Evolutionary conservation across 1,140 invertebrate species (phyloP).

Genomic region (Eciton burchellii): DNA sequence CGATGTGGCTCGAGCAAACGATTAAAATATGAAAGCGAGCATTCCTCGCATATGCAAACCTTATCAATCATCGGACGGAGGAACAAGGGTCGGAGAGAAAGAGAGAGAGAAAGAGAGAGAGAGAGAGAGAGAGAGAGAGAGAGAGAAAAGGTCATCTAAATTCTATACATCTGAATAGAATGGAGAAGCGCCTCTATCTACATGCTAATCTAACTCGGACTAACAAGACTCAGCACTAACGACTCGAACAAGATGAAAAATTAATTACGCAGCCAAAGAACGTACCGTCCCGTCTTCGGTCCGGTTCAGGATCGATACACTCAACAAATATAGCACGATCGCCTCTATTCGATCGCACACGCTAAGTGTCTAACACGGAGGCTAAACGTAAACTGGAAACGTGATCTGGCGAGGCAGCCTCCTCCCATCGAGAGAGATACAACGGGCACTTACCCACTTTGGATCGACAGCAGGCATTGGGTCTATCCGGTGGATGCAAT

Average conservation of each 20-base stretch:
- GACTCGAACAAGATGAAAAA: constrained; percentile 36
- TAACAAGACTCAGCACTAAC: constrained; percentile 44
- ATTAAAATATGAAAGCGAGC: constrained; percentile 61
- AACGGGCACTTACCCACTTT: constrained; percentile 83
- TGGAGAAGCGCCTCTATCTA: constrained; percentile 46
- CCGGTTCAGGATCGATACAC: constrained; percentile 55
- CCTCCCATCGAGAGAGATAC: constrained; percentile 69
- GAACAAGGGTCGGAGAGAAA: not conserved
- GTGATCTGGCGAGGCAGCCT: constrained; percentile 63
- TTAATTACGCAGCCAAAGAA: constrained; percentile 62
- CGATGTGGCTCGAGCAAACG: constrained; percentile 47
- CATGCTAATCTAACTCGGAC: constrained; percentile 59
- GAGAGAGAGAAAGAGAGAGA: not conserved
- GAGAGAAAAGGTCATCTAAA: constrained; percentile 34
- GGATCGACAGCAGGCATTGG: constrained; percentile 83
- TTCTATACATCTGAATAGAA: constrained; percentile 53
- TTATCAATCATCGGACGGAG: constrained; percentile 45
- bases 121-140: not conserved
- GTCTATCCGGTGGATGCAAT: constrained; percentile 79
- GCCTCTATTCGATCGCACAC: constrained; percentile 39
- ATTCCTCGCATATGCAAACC: constrained; percentile 57
- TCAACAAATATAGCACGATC: constrained; percentile 48
- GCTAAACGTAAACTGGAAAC: constrained; percentile 52
- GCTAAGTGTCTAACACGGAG: constrained; percentile 63
- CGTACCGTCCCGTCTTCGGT: constrained; percentile 49